Percentiles rank a stretch among this genome's conserved stretches.
Conservation (phyloP, 2,888 invertebrate species). For the Platycnemis pennipes region DNA sequence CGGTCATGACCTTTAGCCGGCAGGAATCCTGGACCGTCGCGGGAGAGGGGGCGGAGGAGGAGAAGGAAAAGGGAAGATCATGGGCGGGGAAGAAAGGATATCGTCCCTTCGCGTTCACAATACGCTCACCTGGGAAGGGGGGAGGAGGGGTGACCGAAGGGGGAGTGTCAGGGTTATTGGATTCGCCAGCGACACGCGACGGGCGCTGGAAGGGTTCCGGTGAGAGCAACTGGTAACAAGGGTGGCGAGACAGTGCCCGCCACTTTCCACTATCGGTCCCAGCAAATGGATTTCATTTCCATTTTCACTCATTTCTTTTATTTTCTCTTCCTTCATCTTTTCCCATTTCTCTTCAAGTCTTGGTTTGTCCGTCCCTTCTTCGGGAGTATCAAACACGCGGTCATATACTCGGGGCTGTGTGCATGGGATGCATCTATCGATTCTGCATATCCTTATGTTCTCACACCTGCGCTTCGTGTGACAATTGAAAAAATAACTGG, state of each 20-base stretch:
- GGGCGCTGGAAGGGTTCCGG: neutral
- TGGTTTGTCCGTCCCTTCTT: no score
- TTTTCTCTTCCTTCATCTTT: neutral
- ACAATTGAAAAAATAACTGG: no score
- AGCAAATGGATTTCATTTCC: neutral
- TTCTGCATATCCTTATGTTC: no score
- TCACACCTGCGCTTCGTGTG: no score
- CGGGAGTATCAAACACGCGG: no score
- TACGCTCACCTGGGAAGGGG: neutral
- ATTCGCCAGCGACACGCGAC: neutral
- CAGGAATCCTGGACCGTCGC: neutral
- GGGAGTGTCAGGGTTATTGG: neutral
- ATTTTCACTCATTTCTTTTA: neutral
- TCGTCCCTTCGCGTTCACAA: neutral
- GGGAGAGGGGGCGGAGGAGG: neutral
- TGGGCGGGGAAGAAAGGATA: neutral
- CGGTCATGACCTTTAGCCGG: conserved; percentile 31
- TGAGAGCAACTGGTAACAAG: conserved; percentile 8
- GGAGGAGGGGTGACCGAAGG: neutral
- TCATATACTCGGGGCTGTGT: no score
- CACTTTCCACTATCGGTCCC: neutral
- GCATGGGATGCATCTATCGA: no score
- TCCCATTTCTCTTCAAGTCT: neutral
- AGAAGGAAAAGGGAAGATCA: neutral
- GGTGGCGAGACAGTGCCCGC: neutral